A percentile compares a stretch with the other conserved stretches of the same genome.
Evolutionary conservation across 2,797 vertebrate species (phyloP).

Genomic region (Okamejei kenojei): DNA sequence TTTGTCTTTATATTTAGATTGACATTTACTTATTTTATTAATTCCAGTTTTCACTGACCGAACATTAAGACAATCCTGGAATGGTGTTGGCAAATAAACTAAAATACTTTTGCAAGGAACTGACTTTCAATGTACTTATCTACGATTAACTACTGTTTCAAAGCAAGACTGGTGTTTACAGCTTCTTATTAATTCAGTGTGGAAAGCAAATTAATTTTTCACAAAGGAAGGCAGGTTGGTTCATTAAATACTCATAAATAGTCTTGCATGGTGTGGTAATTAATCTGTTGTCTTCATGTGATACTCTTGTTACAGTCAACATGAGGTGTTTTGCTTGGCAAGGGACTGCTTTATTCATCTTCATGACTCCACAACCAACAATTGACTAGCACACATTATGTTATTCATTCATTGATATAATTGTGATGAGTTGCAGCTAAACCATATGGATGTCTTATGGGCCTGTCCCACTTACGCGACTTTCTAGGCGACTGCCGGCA

Average conservation of each 20-base stretch:
- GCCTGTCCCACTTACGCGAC: too few species aligned
- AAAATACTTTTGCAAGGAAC: neutral
- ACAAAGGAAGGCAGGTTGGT: slow-evolving; percentile 54
- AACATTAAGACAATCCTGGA: neutral
- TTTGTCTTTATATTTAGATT: neutral
- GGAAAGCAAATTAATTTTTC: slow-evolving; percentile 69
- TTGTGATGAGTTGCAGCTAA: neutral
- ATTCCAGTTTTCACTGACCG: neutral
- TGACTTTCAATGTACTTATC: slow-evolving; percentile 38
- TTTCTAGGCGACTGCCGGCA: too few species aligned
- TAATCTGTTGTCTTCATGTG: neutral
- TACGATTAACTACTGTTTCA: slow-evolving; percentile 47
- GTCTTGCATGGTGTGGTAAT: slow-evolving; percentile 38
- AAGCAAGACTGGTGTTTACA: slow-evolving; percentile 45
- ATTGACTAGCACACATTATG: neutral
- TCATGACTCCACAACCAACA: neutral
- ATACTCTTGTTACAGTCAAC: neutral
- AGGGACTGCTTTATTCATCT: neutral
- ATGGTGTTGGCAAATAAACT: neutral
- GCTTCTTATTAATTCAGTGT: slow-evolving; percentile 66
- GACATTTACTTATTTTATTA: neutral
- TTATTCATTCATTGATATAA: neutral
- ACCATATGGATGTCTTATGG: neutral
- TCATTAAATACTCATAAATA: slow-evolving; percentile 65
- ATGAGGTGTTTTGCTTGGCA: neutral